Percentiles rank a stretch among this genome's conserved stretches.
These are phyloP conservation scores for Cactoblastis cactorum DNA, from an alignment of 2,888 invertebrate genomes.

Conservation along the genomic window DNA sequence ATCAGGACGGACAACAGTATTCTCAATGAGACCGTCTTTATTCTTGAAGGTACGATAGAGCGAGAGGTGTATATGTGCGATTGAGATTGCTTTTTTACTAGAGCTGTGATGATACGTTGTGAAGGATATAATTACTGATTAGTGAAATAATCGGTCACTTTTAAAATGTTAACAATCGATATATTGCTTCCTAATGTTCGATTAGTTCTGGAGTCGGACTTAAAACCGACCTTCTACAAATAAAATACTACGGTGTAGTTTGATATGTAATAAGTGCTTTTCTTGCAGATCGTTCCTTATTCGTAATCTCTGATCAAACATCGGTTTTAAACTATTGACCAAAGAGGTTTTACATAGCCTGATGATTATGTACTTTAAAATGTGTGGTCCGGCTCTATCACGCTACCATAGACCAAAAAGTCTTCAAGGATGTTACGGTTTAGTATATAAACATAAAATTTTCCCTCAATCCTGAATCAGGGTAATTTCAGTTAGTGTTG, in stretches of 20 bases:
- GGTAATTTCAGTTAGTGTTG: too few species aligned
- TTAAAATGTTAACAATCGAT: too few species aligned
- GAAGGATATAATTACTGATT: too few species aligned
- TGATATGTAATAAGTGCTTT: too few species aligned
- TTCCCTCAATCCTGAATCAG: too few species aligned
- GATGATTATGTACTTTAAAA: background rate
- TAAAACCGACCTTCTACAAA: too few species aligned
- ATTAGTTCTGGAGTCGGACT: too few species aligned
- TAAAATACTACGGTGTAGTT: too few species aligned
- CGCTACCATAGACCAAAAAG: background rate
- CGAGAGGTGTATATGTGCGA: slow-evolving; percentile 5
- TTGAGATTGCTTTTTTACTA: background rate
- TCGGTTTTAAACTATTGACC: background rate
- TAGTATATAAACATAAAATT: background rate
- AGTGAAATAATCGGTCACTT: too few species aligned
- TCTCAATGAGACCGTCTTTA: slow-evolving; percentile 14
- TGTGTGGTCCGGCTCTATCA: background rate
- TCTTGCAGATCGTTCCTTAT: too few species aligned
- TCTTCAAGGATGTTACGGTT: too few species aligned
- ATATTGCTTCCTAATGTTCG: too few species aligned
- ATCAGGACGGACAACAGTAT: slow-evolving; percentile 34
- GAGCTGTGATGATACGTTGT: background rate
- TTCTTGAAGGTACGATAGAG: slow-evolving; percentile 5
- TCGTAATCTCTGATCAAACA: background rate
- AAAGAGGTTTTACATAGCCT: background rate